These are phyloP conservation scores for Erynnis tages DNA, from an alignment of 2,888 invertebrate species.

Conservation along the genomic window DNA sequence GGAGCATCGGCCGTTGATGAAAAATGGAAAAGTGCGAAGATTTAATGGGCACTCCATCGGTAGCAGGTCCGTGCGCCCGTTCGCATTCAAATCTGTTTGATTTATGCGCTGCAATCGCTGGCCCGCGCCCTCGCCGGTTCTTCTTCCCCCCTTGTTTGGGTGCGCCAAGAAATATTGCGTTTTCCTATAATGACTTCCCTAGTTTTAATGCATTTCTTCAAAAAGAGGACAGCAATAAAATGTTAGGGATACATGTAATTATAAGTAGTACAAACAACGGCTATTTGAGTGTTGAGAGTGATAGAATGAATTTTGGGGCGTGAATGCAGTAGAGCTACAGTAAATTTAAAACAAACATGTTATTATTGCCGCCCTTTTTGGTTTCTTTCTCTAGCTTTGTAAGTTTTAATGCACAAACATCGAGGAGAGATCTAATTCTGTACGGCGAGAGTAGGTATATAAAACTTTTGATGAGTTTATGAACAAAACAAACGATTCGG, in stretches of 20 bases:
- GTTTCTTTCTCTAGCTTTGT: too few relatives aligned
- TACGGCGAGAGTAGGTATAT: too few relatives aligned
- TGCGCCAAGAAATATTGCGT: slow-evolving; percentile 33
- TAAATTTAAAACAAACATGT: too few relatives aligned
- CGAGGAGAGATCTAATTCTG: too few relatives aligned
- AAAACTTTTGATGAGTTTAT: neutral
- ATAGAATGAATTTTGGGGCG: too few relatives aligned
- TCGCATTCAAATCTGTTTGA: slow-evolving; percentile 62
- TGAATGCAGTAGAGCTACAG: too few relatives aligned
- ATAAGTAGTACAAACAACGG: neutral
- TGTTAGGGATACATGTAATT: neutral
- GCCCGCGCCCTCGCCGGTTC: slow-evolving; percentile 28
- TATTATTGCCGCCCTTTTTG: too few relatives aligned
- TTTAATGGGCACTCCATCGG: slow-evolving; percentile 52
- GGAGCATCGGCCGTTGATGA: slow-evolving; percentile 17
- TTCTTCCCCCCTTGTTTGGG: slow-evolving; percentile 26
- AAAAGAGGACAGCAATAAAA: neutral
- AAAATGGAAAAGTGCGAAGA: slow-evolving; percentile 27
- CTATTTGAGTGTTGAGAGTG: too few relatives aligned
- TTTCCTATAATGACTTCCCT: slow-evolving; percentile 26
- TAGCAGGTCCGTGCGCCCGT: slow-evolving; percentile 49
- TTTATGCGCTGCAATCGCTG: slow-evolving; percentile 62
- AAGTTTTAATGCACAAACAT: too few relatives aligned
- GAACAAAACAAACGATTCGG: too few relatives aligned
- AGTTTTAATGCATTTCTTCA: neutral